Evolutionary conservation across 1,140 invertebrate species (phyloP), one percentile per base, ranked within the genome.

Genomic region (Rhyzopertha dominica): DNA sequence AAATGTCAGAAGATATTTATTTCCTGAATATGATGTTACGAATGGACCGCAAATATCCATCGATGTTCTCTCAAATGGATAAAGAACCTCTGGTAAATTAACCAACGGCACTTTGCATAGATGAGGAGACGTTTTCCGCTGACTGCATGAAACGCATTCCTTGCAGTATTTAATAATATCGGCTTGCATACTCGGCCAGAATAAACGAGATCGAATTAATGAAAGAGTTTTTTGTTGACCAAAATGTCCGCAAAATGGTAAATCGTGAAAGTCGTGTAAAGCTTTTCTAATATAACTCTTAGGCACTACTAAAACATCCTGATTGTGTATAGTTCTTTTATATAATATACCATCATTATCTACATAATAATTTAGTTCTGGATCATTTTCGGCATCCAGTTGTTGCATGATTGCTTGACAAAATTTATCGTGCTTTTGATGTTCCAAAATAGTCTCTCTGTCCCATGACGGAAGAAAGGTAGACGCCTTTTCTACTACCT

Each of bases 121-220:
- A n/a, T n/a, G n/a, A n/a, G 18, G 3, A 14, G 35, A 37, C 5
- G 35, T 22, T 37, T 37, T 37, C 10, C 35, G 9, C 10, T 19
- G 35, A 10, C 25, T 37, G 16, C 35, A 37, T 14, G 35, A 9
- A 14, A 30, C 17, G 9, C 46, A 48, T 17, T 20, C 19, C 12
- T 12, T 43, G 13, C 23, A 23, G 36, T 48, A 48, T 9, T 43
- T 34, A 14, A 19, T 32, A 26, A 48, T 48, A 26, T 32, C 34
- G 29, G 28, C 23, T 36, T 23, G 13, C 4, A 5, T 28, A 4
- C 16, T 37, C 4, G 28, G 24, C 14, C 16, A 18, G 5, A 3
- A 7, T 9, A 24, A n/a, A 5, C n/a, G n/a, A n/a, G n/a, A n/a
- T n/a, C n/a, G n/a, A n/a, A n/a, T n/a, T n/a, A n/a, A n/a, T n/a